Evolutionary conservation across 2,113 vertebrate genomes (phyloP), one percentile per base, ranked within the genome.

Genomic region (Cyanistes caeruleus): DNA sequence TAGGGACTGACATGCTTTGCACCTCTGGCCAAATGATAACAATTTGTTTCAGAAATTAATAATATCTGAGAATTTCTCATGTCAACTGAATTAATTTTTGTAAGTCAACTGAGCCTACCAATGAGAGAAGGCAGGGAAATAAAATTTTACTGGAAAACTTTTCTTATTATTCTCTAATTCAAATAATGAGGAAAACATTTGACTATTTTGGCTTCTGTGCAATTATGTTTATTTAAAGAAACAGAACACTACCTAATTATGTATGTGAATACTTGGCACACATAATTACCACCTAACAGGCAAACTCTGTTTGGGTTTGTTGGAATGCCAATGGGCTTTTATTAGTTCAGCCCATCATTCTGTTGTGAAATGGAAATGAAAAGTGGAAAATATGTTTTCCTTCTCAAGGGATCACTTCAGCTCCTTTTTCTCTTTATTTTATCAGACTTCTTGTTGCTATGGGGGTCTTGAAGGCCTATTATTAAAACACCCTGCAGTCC

Each of bases 401-500:
- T 97, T 97, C 95, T 95, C 88, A 48, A 62, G 84, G 56, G 94
- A 95, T 96, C 92, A 92, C 52, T 95, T 91, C 76, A 90, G 33
- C n/a, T 96, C 46, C 69, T 92, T 97, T 96, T 96, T 68, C 48
- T 95, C 55, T 94, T 89, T 95, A 84, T 97, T 97, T 97, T 95
- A 93, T 93, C 77, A 94, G 95, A 86, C 75, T 87, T 95, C 80
- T 91, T 85, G 88, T 95, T 97, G 93, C 91, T 96, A 22, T 77
- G 73, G 60, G 92, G 90, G 80, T 93, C 75, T 95, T 87, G 88
- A 67, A 97, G 67, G 64, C 52, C 84, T 97, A 88, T 97, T 98
- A 98, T 97, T 97, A 95, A 98, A 97, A 94, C 77, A 96, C 87
- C 73, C 90, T 84, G 90, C 90, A 96, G 91, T 97, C 97, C 97